Conservation (phyloP, 2,888 invertebrate genomes). For the Allygus modestus region DNA sequence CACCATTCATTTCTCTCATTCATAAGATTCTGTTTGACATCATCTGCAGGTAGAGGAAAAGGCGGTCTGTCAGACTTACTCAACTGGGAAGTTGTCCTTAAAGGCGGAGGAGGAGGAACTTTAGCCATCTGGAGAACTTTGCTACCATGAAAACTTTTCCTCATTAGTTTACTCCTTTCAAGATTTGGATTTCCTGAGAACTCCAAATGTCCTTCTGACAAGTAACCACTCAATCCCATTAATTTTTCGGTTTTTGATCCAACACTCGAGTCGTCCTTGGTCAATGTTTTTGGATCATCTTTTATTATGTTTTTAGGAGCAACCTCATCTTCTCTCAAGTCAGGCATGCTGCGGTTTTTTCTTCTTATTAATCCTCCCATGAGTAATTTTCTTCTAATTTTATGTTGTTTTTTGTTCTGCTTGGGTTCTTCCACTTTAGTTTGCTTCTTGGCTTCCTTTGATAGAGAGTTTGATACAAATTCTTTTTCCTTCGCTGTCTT, state of each 20-base stretch:
- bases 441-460: slow-evolving; percentile 81
- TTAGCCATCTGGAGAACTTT: slow-evolving; percentile 90
- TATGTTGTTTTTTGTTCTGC: slow-evolving; percentile 92
- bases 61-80: slow-evolving; percentile 78
- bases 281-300: slow-evolving; percentile 67
- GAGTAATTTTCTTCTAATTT: slow-evolving; percentile 89
- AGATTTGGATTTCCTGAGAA: slow-evolving; percentile 88
- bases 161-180: slow-evolving; percentile 91
- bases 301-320: slow-evolving; percentile 70
- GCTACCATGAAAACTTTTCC: slow-evolving; percentile 92
- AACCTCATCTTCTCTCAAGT: slow-evolving; percentile 87
- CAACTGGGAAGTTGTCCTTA: slow-evolving; percentile 92
- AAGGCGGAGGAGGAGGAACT: slow-evolving; percentile 90
- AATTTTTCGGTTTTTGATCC: slow-evolving; percentile 79
- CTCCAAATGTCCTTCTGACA: slow-evolving; percentile 92
- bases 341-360: slow-evolving; percentile 95
- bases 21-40: slow-evolving; percentile 66
- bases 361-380: slow-evolving; percentile 94
- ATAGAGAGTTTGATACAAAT: slow-evolving; percentile 69
- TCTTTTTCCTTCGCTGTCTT: slow-evolving; percentile 78
- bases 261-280: slow-evolving; percentile 84
- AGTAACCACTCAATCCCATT: slow-evolving; percentile 85
- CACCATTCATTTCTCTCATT: slow-evolving; percentile 68
- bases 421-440: slow-evolving; percentile 81
- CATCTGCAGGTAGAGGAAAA: slow-evolving; percentile 67